These are phyloP conservation scores for Numida meleagris DNA, from an alignment of 2,113 vertebrate genomes.

Conservation along the genomic window DNA sequence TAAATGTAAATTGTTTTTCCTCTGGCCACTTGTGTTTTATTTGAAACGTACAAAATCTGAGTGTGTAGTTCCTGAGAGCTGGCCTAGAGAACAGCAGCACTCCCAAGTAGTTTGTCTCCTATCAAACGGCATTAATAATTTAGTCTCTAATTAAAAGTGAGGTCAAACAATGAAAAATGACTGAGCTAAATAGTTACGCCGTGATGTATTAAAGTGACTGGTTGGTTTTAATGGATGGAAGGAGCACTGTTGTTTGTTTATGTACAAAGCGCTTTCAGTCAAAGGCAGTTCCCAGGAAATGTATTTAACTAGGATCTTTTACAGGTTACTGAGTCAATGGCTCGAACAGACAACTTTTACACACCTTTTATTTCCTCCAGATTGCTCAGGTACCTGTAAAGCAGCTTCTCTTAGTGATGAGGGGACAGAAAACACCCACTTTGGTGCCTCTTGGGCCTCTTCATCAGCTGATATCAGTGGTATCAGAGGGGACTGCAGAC, in stretches of 20 bases:
- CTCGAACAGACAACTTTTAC: constrained; percentile 40
- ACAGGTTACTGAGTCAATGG: constrained; percentile 63
- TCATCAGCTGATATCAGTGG: constrained; percentile 18
- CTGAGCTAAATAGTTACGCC: constrained; percentile 72
- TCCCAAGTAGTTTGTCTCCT: constrained; percentile 76
- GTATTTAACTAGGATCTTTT: constrained; percentile 64
- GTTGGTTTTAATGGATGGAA: constrained; percentile 68
- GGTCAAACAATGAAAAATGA: constrained; percentile 86
- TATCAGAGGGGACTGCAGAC: constrained; percentile 23
- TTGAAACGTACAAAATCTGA: constrained; percentile 77
- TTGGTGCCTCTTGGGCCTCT: constrained; percentile 24
- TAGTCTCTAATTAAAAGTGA: constrained; percentile 90
- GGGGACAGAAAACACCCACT: neutral
- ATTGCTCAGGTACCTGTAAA: constrained; percentile 42
- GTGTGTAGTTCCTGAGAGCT: constrained; percentile 67
- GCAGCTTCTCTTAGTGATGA: neutral
- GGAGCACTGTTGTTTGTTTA: constrained; percentile 39
- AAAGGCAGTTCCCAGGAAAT: constrained; percentile 47
- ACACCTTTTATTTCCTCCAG: constrained; percentile 48
- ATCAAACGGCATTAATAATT: constrained; percentile 86
- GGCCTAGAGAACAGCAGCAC: constrained; percentile 69
- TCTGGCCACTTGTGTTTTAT: constrained; percentile 73
- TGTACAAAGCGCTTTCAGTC: constrained; percentile 30
- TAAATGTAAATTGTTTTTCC: constrained; percentile 73
- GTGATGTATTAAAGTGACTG: constrained; percentile 71